Evolutionary conservation across 2,888 invertebrate genomes (phyloP), one percentile per base, ranked within the genome.

Genomic region (Matsumyia berberina): DNA sequence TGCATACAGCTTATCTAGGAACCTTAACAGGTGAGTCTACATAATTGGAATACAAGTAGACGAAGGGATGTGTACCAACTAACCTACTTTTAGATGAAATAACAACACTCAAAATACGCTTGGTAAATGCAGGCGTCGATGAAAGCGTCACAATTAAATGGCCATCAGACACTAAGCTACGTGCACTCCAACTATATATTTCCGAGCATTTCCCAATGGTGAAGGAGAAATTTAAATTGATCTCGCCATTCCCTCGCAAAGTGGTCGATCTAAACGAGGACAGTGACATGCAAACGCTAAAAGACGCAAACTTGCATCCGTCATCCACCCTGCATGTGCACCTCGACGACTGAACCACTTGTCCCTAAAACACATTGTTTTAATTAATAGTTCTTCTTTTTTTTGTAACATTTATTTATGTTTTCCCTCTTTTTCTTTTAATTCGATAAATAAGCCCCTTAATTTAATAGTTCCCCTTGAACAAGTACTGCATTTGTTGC

Each of bases 281-380:
- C 76, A 89, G 90, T 67, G 88, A 89, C 58, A 81, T 87, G n/a
- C 82, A 86, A 66, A 89, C 90, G 2, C 87, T 92, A 17, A 90
- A 90, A 57, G 90, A 91, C 37, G 88, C 91, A 35, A 90, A 91
- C 8, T 86, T 92, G 66, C 90, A 92, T 89, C 92, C 92, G 57
- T 90, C 90, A 35, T 90, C 90, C n/a, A 91, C 90, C 81, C 86
- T 92, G 69, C 90, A 92, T 88, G 88, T 92, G 64, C 91, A 91
- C 76, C 87, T 89, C 46, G 91, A 91, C 86, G 90, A 91, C 86
- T 90, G 88, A 88, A 72, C 67, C n/a, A 62, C 37, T 73, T 73
- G 73, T 78, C 72, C 69, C 29, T 39, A 73, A 44, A 64, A 2
- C 58, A 57, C 44, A 53, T 81, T 64, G 55, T 82, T 78, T 70